phyloP scores from a whole-genome alignment of 2,113 vertebrate genomes.

The Dipodomys merriami region DNA sequence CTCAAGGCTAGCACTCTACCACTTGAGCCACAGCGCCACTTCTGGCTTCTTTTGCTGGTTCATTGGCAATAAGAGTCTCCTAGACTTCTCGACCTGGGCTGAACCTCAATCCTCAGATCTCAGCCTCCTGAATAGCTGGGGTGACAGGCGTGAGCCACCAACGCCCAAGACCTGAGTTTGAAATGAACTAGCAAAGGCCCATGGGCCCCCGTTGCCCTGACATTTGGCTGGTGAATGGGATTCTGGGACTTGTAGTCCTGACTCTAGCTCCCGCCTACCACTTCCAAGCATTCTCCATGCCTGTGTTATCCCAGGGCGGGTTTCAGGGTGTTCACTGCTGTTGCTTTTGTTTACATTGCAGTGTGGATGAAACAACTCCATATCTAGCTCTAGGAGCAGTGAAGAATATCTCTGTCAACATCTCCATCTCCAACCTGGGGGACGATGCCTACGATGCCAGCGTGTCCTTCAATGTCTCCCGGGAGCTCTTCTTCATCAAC shows the following conservation, averaged over 20 bases:
- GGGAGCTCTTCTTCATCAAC: conserved; percentile 98
- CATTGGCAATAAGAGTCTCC: no score
- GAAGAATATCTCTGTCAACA: conserved; percentile 95
- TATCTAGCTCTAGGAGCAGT: conserved; percentile 96
- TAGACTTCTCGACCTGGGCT: no score
- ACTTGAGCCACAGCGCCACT: no score
- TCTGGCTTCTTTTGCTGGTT: no score
- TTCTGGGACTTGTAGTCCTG: neutral
- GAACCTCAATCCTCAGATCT: no score
- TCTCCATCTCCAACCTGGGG: conserved; percentile 94
- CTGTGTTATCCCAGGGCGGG: neutral
- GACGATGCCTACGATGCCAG: conserved; percentile 98
- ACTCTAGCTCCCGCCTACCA: neutral
- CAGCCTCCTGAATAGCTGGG: no score
- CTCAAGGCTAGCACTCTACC: no score
- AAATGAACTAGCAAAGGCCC: neutral
- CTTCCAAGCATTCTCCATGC: neutral
- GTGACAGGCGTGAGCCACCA: neutral
- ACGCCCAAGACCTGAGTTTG: neutral
- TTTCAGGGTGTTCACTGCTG: conserved; percentile 7
- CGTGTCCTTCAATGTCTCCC: conserved; percentile 97
- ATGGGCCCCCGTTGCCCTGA: neutral
- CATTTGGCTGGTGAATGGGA: neutral
- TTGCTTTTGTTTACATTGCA: conserved; percentile 74
- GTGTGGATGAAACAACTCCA: conserved; percentile 86